Base-by-base conservation (phyloP, 2,888 invertebrate species). In the Noctua pronuba region DNA sequence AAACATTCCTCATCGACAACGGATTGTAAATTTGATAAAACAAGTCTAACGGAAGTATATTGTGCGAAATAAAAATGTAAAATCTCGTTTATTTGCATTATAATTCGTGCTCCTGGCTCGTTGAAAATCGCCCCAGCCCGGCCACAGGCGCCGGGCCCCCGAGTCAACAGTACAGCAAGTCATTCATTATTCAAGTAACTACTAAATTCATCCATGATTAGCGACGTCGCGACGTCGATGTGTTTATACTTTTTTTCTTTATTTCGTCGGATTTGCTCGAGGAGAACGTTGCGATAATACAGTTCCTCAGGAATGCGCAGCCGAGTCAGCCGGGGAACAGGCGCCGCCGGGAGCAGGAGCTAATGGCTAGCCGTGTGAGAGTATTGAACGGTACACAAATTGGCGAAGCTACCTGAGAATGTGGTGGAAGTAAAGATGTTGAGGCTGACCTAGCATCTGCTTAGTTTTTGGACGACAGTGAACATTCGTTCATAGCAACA, bases 131-230 rank as follows among this genome's bases (percentile, higher is more conserved):
- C 64, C 65, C 64, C n/a, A 60, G n/a, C n/a, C n/a, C n/a, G n/a
- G n/a, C n/a, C n/a, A n/a, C n/a, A n/a, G 31, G 11, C 6, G 21
- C 35, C n/a, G n/a, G 49, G 28, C 46, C 55, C 44, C 64, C 41
- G 66, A 52, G 66, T 66, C 3, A 44, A n/a, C 65, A 65, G 65
- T 41, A 41, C 44, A 66, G 67, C 66, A 44, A 82, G 68, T 76
- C 75, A 70, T 80, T 82, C 62, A 87, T 87, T 87, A 85, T 86
- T 86, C 86, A 81, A 82, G 62, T 73, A 81, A 86, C 82, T 76
- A 83, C 58, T 81, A 44, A 77, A 82, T 82, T 79, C 46, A 76
- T 73, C 31, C 77, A 62, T 79, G 77, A 81, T 79, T 85, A 69
- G 75, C 65, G 73, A 55, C 41, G 62, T 31, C 31, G 65, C 65